Conservation (phyloP, 1,140 invertebrate genomes). For the Homarus americanus region DNA sequence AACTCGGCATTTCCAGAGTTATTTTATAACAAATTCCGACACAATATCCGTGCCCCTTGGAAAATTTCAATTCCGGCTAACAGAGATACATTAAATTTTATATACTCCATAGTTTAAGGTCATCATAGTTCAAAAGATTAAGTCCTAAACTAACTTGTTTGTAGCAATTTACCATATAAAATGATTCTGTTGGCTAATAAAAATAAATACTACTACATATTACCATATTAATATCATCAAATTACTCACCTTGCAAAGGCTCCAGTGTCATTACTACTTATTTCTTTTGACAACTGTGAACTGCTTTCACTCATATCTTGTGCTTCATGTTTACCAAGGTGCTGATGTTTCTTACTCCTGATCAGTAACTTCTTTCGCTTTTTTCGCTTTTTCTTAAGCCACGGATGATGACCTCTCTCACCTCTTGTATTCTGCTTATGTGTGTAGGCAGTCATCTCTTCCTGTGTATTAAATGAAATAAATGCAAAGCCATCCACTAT, state of each 20-base stretch:
- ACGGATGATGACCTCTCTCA: slow-evolving; percentile 18
- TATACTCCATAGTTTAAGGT: no score
- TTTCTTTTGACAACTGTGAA: neutral
- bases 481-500: slow-evolving; percentile 70
- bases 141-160: no score
- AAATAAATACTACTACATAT: no score
- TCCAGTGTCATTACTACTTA: slow-evolving; percentile 11
- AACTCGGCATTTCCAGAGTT: no score
- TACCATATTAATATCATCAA: neutral
- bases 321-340: neutral
- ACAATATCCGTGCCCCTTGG: no score
- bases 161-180: no score
- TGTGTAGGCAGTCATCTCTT: slow-evolving; percentile 48
- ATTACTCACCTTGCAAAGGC: slow-evolving; percentile 68
- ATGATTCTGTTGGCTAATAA: no score
- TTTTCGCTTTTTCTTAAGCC: slow-evolving; percentile 43
- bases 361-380: slow-evolving; percentile 41
- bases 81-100: no score
- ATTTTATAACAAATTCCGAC: no score
- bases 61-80: no score
- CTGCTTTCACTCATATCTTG: neutral
- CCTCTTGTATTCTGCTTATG: neutral
- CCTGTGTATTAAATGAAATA: slow-evolving; percentile 57
- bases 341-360: neutral
- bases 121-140: no score